phyloP scores from a whole-genome alignment of 2,797 vertebrate species.

The Danio tinwini region DNA sequence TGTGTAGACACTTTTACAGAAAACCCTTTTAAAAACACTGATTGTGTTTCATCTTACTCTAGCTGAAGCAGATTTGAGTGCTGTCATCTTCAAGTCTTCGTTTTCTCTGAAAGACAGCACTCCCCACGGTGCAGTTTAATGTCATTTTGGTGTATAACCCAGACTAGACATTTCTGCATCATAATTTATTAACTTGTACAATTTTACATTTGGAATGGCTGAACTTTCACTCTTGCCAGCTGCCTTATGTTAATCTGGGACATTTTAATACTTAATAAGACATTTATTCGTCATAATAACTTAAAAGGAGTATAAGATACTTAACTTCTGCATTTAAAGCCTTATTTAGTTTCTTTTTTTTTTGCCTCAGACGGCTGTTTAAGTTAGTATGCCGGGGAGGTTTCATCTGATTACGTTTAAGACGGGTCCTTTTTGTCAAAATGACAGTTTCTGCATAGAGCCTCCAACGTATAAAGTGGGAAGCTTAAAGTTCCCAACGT shows the following conservation, averaged over 20 bases:
- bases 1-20: constrained; percentile 5
- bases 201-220: not conserved
- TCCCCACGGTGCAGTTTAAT: not conserved
- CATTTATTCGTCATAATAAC: not conserved
- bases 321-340: constrained; percentile 4
- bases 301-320: not conserved
- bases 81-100: not conserved
- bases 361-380: not conserved
- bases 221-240: constrained; percentile 4
- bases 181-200: constrained; percentile 10
- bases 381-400: not conserved
- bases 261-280: constrained; percentile 15
- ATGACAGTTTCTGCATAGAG: constrained; percentile 22
- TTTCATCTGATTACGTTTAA: constrained; percentile 31
- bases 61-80: not conserved
- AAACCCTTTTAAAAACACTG: not conserved
- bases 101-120: not conserved
- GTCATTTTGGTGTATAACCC: constrained; percentile 5
- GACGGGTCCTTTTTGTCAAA: constrained; percentile 17
- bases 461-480: not conserved
- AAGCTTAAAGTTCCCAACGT: constrained; percentile 10
- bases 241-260: constrained; percentile 22
- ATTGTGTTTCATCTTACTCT: not conserved
- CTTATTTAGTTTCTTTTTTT: not conserved
- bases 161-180: constrained; percentile 11